Evolutionary conservation across 53 echinoderm and acorn worm species (phyloP).

Genomic region (Temnopleurus reevesii): DNA sequence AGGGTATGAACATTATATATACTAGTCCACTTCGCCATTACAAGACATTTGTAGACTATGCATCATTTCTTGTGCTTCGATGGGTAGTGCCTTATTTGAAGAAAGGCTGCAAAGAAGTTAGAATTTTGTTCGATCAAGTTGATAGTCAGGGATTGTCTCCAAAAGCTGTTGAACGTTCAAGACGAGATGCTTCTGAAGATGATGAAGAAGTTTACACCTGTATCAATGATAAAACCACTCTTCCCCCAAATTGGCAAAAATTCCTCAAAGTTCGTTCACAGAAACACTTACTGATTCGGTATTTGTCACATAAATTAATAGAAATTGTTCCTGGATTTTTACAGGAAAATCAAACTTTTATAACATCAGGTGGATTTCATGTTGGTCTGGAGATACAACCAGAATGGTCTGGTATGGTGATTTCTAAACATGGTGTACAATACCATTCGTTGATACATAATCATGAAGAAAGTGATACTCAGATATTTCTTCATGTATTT

Average conservation of each 20-base stretch:
- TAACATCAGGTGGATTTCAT: constrained; percentile 50
- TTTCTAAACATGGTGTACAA: background rate
- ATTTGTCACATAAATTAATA: constrained; percentile 51
- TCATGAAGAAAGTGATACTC: constrained; percentile 72
- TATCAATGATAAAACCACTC: background rate
- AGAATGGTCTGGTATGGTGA: constrained; percentile 2
- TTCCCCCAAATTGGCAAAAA: constrained; percentile 39
- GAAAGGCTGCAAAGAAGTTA: constrained; percentile 4
- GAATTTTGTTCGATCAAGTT: background rate
- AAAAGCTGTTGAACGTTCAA: constrained; percentile 63
- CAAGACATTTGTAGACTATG: background rate
- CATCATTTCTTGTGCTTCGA: background rate
- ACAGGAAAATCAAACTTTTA: constrained; percentile 47
- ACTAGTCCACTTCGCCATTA: background rate
- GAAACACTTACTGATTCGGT: constrained; percentile 59
- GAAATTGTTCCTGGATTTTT: constrained; percentile 24
- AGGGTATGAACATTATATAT: constrained; percentile 1
- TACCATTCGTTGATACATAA: constrained; percentile 18
- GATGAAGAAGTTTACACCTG: background rate
- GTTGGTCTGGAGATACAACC: background rate
- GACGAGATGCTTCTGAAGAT: constrained; percentile 26
- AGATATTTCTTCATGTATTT: constrained; percentile 64
- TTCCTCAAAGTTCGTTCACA: constrained; percentile 58
- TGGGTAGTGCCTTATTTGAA: background rate
- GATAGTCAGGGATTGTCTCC: constrained; percentile 4